Percentiles rank a stretch among this genome's conserved stretches.
Conservation (phyloP, 1,140 invertebrate genomes). For the Drosophila takahashii region DNA sequence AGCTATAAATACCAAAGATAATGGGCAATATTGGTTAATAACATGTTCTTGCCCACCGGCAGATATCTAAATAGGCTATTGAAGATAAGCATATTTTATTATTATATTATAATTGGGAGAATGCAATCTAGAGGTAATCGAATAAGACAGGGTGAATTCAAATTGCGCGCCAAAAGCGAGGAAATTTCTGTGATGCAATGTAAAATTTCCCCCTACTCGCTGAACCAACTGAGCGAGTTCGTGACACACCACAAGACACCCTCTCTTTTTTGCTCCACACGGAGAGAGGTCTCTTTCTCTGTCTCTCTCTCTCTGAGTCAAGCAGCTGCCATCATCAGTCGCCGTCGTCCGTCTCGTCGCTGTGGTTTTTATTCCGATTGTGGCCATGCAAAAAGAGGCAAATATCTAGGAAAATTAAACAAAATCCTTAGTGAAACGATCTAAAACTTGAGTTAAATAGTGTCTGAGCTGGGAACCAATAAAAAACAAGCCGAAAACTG, state of each 20-base stretch:
- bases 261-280: conserved; percentile 27
- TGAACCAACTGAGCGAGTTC: conserved; percentile 50
- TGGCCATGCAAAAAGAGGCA: conserved; percentile 76
- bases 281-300: conserved; percentile 7
- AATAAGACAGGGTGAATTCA: conserved; percentile 18
- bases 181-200: conserved; percentile 5
- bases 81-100: neutral
- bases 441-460: conserved; percentile 12
- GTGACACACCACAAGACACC: conserved; percentile 6
- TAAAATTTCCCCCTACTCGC: conserved; percentile 63
- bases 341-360: conserved; percentile 73
- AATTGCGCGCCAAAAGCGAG: conserved; percentile 51
- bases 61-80: neutral
- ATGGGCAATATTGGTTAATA: conserved; percentile 5
- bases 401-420: conserved; percentile 56
- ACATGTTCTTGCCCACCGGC: neutral
- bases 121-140: neutral
- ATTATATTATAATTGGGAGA: neutral
- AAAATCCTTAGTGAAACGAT: conserved; percentile 33
- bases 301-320: conserved; percentile 1
- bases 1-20: conserved; percentile 18
- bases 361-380: conserved; percentile 79
- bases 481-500: conserved; percentile 21
- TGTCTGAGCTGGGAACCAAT: neutral
- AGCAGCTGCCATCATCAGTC: conserved; percentile 65